Conservation (phyloP, 2,888 invertebrate species). For the Trachelus iudaicus region DNA sequence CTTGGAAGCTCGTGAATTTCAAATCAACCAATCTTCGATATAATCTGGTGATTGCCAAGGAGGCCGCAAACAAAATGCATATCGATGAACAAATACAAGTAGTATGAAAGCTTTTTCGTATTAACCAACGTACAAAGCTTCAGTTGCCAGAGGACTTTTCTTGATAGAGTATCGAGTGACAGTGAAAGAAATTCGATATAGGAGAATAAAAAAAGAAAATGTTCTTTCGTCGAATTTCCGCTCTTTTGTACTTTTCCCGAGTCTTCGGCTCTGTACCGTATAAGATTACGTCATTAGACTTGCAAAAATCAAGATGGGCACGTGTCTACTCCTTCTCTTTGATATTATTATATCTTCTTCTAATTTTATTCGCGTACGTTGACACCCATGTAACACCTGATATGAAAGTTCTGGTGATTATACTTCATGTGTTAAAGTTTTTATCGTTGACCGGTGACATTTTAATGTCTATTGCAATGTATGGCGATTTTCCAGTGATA, state of each 20-base stretch:
- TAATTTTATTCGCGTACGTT: background rate
- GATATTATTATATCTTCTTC: background rate
- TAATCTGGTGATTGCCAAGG: background rate
- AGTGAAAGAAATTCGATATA: background rate
- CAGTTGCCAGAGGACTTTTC: background rate
- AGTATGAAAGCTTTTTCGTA: background rate
- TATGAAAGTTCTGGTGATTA: background rate
- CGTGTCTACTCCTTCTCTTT: background rate
- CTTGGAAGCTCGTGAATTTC: background rate
- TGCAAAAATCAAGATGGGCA: background rate
- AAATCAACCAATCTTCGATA: background rate
- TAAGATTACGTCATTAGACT: background rate
- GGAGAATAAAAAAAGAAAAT: background rate
- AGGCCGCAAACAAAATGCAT: background rate
- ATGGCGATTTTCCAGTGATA: background rate
- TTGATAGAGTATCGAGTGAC: background rate
- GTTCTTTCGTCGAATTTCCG: background rate
- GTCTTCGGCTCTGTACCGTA: background rate
- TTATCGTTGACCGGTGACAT: background rate
- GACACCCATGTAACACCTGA: background rate
- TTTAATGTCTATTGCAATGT: background rate
- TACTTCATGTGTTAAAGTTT: background rate
- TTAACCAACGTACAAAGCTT: background rate
- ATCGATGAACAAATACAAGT: no score
- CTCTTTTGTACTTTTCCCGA: background rate